Evolutionary conservation across 1,140 invertebrate species (phyloP), one percentile per base, ranked within the genome.

Genomic region (Sycophaga agraensis): DNA sequence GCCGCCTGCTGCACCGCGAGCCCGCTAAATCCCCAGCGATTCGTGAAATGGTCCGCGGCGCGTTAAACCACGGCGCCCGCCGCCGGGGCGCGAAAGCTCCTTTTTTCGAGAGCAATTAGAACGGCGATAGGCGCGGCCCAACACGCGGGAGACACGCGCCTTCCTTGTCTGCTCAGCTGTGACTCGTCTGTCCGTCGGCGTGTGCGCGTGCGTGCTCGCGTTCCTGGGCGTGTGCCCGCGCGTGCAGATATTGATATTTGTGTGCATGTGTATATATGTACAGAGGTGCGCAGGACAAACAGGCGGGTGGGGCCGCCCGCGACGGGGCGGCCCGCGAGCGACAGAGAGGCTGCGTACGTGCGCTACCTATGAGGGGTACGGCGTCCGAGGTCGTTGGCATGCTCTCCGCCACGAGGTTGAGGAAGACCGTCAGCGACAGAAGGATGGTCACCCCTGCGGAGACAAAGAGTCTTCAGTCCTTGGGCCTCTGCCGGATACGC

Each of bases 351-450:
- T 45, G 16, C n/a, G n/a, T n/a, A n/a, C n/a, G n/a, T n/a, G n/a
- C n/a, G n/a, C 5, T 86, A 86, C 85, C 84, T 86, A 86, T 84
- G 74, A 86, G 74, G 69, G 85, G 85, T 60, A 94, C 90, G 73
- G 91, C 91, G 79, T 95, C 92, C 75, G 92, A 94, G 62, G 91
- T 93, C 68, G 91, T 90, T 72, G 93, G 93, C 86, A 95, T 90
- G 75, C 90, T 93, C 87, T 95, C 92, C 70, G 92, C 91, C 70
- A 96, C 92, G 83, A 96, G 88, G 85, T 93, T 93, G 82, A 93
- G 87, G 89, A 98, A 99, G 78, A 98, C 96, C 83, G 96, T 98
- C 86, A 99, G 88, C 81, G 96, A 98, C 81, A 99, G 91, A 78
- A 99, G 88, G 82, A 99, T 98, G 80, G 95, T 98, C 80, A 98